Evolutionary conservation across 1,140 invertebrate species (phyloP), one percentile per base, ranked within the genome.

Genomic region (Cydia strobilella): DNA sequence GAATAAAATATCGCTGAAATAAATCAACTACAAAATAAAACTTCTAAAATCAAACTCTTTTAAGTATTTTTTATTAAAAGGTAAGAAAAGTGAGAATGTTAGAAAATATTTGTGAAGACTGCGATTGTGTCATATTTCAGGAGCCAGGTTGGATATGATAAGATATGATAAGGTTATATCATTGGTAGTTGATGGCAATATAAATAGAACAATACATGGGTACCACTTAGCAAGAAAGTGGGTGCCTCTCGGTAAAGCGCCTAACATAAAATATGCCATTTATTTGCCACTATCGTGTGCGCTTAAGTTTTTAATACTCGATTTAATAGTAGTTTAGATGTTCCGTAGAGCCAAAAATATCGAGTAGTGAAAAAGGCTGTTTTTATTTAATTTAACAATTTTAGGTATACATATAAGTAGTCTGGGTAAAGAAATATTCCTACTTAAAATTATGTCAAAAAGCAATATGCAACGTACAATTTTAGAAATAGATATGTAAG

Each of bases 391-490:
- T 23, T 59, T 59, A 23, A 12, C 18, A 59, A 59, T 59, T 59
- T 59, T 59, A 59, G 54, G 54, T 59, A 59, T 20, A n/a, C n/a
- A 59, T n/a, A 3, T 48, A 48, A 9, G 9, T 54, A n/a, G 54
- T 23, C 54, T 59, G 18, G 54, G 48, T 51, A 51, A 51, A 51
- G 48, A 18, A 59, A 59, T 23, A 59, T 23, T 59, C 54, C 54
- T 59, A 59, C 54, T 59, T 59, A 69, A 39, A 42, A 69, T 35
- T 39, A 69, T 39, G 31, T 69, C 65, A 69, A 69, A 69, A 69
- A 69, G 65, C 65, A 69, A 69, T 69, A 69, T 35, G 18, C 18
- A 18, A 69, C 65, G 65, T 69, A 69, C 65, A 69, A 69, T 69
- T 35, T 35, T 69, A 69, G 65, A 18, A 69, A 42, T 69, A 69